Conservation (phyloP, 1,140 invertebrate species). For the Paraescarpia echinospica region DNA sequence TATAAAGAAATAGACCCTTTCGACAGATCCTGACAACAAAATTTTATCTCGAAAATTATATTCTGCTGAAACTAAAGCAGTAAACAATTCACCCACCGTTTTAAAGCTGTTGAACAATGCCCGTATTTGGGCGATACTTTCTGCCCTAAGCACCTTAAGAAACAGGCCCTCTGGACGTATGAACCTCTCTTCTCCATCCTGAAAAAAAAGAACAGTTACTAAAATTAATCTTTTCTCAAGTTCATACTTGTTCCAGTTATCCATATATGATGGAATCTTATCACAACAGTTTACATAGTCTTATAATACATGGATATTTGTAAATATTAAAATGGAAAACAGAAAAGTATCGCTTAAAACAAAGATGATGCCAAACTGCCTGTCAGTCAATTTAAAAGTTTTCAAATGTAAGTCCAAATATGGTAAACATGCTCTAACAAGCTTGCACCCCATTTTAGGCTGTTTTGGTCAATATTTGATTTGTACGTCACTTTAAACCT, state of each 20-base stretch:
- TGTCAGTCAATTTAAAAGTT: neutral
- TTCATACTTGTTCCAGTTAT: neutral
- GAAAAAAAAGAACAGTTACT: neutral
- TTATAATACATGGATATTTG: neutral
- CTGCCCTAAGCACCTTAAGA: constrained; percentile 38
- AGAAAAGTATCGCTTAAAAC: neutral
- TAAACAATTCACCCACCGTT: constrained; percentile 10
- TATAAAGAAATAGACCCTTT: no score
- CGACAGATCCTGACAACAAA: no score
- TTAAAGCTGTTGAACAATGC: constrained; percentile 39
- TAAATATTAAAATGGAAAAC: constrained; percentile 13
- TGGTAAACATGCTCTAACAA: no score
- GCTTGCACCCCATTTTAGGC: no score
- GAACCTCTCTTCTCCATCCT: constrained; percentile 48
- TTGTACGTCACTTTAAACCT: no score
- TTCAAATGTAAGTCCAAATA: neutral
- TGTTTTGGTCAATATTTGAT: no score
- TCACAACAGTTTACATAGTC: constrained; percentile 15
- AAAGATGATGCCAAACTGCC: neutral
- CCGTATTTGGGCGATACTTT: constrained; percentile 37
- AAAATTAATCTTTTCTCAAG: neutral
- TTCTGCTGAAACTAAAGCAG: neutral
- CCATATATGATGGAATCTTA: neutral
- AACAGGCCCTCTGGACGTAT: constrained; percentile 42
- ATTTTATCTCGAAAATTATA: no score